These are phyloP conservation scores for Spheniscus mendiculus DNA, from an alignment of 2,113 vertebrate genomes.

Conservation along the genomic window DNA sequence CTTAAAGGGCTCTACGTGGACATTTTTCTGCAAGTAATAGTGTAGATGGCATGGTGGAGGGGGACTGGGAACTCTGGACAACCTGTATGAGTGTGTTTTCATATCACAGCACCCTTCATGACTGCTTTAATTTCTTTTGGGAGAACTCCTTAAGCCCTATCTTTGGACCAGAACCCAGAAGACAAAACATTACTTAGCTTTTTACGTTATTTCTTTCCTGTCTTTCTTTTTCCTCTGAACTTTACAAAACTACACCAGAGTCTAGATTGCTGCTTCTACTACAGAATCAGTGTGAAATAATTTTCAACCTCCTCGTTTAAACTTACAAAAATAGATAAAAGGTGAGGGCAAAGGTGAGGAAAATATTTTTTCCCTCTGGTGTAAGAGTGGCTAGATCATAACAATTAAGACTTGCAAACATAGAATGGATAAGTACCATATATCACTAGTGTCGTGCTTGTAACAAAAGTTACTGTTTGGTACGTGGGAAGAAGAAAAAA, in stretches of 20 bases:
- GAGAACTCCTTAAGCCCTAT: not conserved
- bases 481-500: not conserved
- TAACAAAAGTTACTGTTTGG: not conserved
- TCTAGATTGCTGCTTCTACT: not conserved
- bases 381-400: not conserved
- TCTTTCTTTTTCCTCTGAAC: not conserved
- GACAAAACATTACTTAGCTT: not conserved
- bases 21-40: not conserved
- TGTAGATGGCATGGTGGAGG: not conserved
- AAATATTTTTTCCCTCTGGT: not conserved
- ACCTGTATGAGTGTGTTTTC: not conserved
- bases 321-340: not conserved
- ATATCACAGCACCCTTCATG: not conserved
- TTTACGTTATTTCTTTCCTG: not conserved
- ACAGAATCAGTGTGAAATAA: not conserved
- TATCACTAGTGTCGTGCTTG: not conserved
- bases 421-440: not conserved
- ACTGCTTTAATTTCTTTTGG: not conserved
- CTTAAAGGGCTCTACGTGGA: not conserved
- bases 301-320: not conserved
- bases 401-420: not conserved
- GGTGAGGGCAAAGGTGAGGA: not conserved
- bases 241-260: not conserved
- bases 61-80: not conserved
- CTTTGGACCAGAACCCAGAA: not conserved